Base-by-base conservation (phyloP, 2,888 invertebrate genomes). In the Euclidia mi region DNA sequence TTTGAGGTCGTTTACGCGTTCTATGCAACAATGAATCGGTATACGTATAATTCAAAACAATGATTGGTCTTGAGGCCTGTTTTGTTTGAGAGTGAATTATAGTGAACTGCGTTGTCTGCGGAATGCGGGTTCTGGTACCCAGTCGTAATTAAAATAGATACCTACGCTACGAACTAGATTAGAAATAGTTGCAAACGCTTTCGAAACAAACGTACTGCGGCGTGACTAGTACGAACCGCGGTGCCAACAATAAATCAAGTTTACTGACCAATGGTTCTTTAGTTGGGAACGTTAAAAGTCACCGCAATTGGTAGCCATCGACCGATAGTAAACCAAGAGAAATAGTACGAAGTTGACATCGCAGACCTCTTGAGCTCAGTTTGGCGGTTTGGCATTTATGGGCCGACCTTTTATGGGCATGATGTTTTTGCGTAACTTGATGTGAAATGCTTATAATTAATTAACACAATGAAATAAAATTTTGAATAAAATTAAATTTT, bases 1-100 rank as follows among this genome's bases (percentile, higher is more conserved):
- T 92, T 93, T 93, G 90, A 94, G 94, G 94, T 94, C 94, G 93
- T 94, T 93, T 89, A 82, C 86, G 84, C 81, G 84, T 81, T 78
- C 77, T 81, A 73, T 60, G 45, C 76, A 75, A 65, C 73, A 80
- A 76, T 74, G 73, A 48, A 56, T 44, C 14, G 31, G 20, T 44
- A 38, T 38, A 41, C 41, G 32, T 25, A 34, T 28, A 38, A 49
- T 56, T 40, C 34, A 49, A 40, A 49, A 40, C 40, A 55, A 48
- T 25, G 37, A 47, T 11, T 20, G 47, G 40, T 34, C 20, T 53
- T 34, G 10, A 34, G 34, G 34, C 14, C 14, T 37, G 20, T 17
- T 28, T 43, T 40, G 15, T 28, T 43, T 37, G 14, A 41, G 40
- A 40, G 11, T 40, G 17, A 53, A 40, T 42, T 84, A 81, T 78